Evolutionary conservation across 2,888 invertebrate species (phyloP).

Genomic region (Cerastis rubricosa): DNA sequence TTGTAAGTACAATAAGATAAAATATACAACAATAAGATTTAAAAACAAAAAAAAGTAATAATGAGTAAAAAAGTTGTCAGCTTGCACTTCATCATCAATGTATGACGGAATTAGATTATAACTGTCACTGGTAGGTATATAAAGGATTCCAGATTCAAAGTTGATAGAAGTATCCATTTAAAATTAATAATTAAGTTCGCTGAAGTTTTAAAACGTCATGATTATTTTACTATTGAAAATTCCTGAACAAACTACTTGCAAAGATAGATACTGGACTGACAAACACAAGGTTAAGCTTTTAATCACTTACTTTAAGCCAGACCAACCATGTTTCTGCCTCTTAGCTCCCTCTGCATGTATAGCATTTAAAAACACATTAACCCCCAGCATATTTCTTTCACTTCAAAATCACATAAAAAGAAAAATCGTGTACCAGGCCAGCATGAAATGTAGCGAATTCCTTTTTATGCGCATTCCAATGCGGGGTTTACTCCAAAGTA

Average conservation of each 20-base stretch:
- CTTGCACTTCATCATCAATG: too few relatives aligned
- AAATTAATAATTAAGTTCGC: not conserved
- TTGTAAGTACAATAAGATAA: too few relatives aligned
- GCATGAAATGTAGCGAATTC: conserved; percentile 45
- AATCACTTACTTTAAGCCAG: not conserved
- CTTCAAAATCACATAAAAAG: conserved; percentile 32
- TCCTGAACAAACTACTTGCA: not conserved
- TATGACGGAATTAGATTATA: not conserved
- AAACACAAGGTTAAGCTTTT: not conserved
- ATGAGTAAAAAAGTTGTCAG: too few relatives aligned
- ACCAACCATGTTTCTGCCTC: not conserved
- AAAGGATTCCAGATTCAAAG: not conserved
- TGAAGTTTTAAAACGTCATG: not conserved
- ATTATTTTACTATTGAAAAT: not conserved
- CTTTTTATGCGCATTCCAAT: conserved; percentile 62
- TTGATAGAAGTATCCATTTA: not conserved
- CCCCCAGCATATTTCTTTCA: conserved; percentile 37
- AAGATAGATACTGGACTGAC: not conserved
- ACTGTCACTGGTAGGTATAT: not conserved
- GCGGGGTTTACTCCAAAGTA: conserved; percentile 52
- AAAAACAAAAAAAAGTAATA: too few relatives aligned
- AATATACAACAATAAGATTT: too few relatives aligned
- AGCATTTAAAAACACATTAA: conserved; percentile 55
- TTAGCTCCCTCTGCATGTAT: not conserved
- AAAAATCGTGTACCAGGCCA: conserved; percentile 34